Evolutionary conservation across 2,888 invertebrate genomes (phyloP).

Genomic region (Camponotus fellah): DNA sequence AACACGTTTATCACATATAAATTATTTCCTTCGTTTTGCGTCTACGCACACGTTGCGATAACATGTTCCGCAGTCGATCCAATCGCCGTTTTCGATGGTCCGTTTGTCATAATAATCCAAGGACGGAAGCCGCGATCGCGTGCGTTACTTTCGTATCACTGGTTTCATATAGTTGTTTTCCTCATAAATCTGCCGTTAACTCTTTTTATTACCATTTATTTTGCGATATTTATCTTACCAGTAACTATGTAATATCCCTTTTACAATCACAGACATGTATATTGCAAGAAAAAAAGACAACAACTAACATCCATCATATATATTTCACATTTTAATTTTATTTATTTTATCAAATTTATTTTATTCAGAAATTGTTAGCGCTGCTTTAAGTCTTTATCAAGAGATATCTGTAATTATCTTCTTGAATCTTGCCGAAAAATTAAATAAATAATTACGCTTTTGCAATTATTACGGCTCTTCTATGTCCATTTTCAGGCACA

Average conservation of each 20-base stretch:
- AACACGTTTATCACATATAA: constrained; percentile 51
- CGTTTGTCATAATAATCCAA: constrained; percentile 56
- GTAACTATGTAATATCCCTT: constrained; percentile 31
- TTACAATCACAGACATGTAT: no score
- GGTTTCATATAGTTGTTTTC: constrained; percentile 35
- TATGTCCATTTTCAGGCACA: not conserved
- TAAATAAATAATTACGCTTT: constrained; percentile 12
- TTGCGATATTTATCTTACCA: constrained; percentile 29
- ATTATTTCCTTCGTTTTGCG: constrained; percentile 51
- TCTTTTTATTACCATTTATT: constrained; percentile 42
- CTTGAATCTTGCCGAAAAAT: not conserved
- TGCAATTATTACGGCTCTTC: constrained; percentile 5
- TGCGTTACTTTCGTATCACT: constrained; percentile 44
- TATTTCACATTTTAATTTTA: not conserved
- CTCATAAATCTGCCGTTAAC: constrained; percentile 19
- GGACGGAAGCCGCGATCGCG: constrained; percentile 23
- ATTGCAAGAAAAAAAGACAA: not conserved
- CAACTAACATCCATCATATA: not conserved
- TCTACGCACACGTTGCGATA: constrained; percentile 43
- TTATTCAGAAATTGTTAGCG: not conserved
- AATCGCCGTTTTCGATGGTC: constrained; percentile 48
- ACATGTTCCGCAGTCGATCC: constrained; percentile 44
- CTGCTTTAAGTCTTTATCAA: not conserved
- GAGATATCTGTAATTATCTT: not conserved
- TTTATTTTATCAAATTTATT: not conserved